A percentile compares a stretch with the other conserved stretches of the same genome.
Evolutionary conservation across 2,113 vertebrate genomes (phyloP).

Genomic region (Crypturellus undulatus): DNA sequence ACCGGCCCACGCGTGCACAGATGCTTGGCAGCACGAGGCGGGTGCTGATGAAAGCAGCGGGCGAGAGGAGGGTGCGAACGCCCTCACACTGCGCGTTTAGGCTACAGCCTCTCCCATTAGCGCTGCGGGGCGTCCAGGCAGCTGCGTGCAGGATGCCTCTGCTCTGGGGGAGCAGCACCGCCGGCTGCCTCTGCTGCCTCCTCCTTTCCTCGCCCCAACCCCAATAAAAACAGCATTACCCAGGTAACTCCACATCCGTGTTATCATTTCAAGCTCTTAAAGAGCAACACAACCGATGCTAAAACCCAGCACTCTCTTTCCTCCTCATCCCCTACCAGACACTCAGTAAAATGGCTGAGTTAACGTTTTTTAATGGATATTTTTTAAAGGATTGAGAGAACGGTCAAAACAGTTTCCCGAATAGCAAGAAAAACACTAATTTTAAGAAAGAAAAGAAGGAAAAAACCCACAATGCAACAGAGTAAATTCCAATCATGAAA

Average conservation of each 20-base stretch:
- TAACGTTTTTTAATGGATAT: background rate
- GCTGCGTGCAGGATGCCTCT: too few species aligned
- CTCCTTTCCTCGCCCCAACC: background rate
- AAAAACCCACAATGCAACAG: background rate
- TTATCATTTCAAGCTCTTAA: background rate
- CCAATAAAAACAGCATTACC: background rate
- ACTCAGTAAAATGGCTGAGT: background rate
- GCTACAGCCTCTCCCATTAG: background rate
- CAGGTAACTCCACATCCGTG: background rate
- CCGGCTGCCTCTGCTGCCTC: too few species aligned
- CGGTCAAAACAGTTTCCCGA: background rate
- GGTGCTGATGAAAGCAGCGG: background rate
- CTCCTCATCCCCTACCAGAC: background rate
- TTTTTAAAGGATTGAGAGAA: background rate
- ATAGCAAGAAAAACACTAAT: background rate
- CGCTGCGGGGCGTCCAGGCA: background rate
- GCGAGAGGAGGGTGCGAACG: background rate
- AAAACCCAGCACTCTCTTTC: background rate
- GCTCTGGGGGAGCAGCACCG: too few species aligned
- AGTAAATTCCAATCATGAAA: background rate
- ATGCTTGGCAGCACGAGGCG: too few species aligned
- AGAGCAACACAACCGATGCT: background rate
- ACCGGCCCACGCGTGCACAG: fast-evolving
- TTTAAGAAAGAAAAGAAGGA: background rate
- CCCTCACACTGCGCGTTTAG: background rate